These are phyloP conservation scores for Xestia rhomboidea DNA, from an alignment of 2,888 invertebrate genomes.

Conservation along the genomic window DNA sequence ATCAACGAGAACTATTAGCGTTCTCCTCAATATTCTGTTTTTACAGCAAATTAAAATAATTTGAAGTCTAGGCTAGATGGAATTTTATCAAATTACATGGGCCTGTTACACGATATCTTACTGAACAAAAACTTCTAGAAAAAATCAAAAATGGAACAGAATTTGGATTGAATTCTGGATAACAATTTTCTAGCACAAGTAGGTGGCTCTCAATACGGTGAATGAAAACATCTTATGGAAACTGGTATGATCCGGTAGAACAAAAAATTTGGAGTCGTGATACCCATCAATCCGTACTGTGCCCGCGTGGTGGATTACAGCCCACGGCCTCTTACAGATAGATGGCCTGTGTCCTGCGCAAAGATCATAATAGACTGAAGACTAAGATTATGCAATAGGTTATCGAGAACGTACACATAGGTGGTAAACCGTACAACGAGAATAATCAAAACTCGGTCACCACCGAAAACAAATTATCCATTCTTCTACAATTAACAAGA, in stretches of 20 bases:
- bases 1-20: too few species aligned
- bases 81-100: background rate
- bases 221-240: background rate
- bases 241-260: background rate
- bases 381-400: too few species aligned
- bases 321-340: too few species aligned
- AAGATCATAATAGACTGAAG: too few species aligned
- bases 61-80: background rate
- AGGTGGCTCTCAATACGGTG: background rate
- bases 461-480: background rate
- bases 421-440: background rate
- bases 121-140: background rate
- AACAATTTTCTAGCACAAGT: background rate
- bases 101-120: too few species aligned
- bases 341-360: too few species aligned
- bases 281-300: background rate
- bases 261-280: background rate
- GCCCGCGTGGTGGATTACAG: background rate
- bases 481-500: constrained; percentile 19
- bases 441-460: background rate
- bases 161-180: background rate
- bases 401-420: background rate
- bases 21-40: too few species aligned
- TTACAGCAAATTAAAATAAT: too few species aligned
- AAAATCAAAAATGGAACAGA: background rate